These are phyloP conservation scores for Calliopsis andreniformis DNA, from an alignment of 1,140 invertebrate species.

Conservation along the genomic window DNA sequence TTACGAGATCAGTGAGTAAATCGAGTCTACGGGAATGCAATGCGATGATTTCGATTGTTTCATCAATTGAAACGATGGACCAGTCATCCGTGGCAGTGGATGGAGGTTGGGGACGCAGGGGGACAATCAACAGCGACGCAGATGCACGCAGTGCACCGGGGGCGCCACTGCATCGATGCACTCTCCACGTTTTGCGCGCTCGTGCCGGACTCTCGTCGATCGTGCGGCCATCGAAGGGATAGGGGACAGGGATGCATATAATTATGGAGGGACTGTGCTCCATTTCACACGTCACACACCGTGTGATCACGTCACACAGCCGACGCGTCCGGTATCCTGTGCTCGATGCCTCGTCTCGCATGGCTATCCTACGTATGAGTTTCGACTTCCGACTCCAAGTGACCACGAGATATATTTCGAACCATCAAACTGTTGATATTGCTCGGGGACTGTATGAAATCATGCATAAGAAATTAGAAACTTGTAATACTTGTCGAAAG, in stretches of 20 bases:
- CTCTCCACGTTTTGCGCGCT: constrained; percentile 39
- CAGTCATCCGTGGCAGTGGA: constrained; percentile 47
- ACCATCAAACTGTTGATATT: background rate
- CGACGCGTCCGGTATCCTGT: constrained; percentile 72
- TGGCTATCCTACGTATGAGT: constrained; percentile 20
- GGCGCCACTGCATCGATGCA: constrained; percentile 55
- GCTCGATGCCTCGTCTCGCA: constrained; percentile 38
- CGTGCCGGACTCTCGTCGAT: constrained; percentile 43
- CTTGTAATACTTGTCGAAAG: too few species aligned
- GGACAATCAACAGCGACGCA: constrained; percentile 47
- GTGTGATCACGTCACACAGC: constrained; percentile 79
- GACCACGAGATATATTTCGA: constrained; percentile 14
- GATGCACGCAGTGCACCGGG: constrained; percentile 68
- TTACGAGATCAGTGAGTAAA: too few species aligned
- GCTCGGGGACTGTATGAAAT: too few species aligned
- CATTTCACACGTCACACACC: constrained; percentile 81
- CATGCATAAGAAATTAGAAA: too few species aligned
- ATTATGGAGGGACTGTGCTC: constrained; percentile 78
- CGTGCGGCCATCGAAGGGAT: constrained; percentile 50
- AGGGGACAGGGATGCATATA: constrained; percentile 78
- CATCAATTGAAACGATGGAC: constrained; percentile 53
- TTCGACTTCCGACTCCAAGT: constrained; percentile 59
- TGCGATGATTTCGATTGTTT: constrained; percentile 42
- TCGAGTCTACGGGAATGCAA: constrained; percentile 32
- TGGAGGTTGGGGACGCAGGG: background rate